A percentile compares a stretch with the other conserved stretches of the same genome.
Conservation (phyloP, 2,113 vertebrate species). For the Hiodon tergisus region DNA sequence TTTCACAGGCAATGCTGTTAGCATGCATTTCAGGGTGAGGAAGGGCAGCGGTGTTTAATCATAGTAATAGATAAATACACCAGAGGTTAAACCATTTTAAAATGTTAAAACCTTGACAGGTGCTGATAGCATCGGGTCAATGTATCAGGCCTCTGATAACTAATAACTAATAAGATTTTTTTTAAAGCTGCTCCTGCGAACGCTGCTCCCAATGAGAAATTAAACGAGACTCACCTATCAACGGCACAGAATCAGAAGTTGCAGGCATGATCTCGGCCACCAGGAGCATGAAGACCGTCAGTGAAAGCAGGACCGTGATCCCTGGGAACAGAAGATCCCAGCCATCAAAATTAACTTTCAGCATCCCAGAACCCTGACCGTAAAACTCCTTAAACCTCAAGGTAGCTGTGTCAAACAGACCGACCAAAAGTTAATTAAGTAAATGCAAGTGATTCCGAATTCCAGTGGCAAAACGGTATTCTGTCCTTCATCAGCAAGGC, state of each 20-base stretch:
- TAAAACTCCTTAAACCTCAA: not conserved
- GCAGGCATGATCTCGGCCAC: conserved; percentile 95
- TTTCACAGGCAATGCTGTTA: too few species aligned
- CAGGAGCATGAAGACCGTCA: conserved; percentile 93
- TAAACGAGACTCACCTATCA: conserved; percentile 77
- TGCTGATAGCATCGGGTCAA: too few species aligned
- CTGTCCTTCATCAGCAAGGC: not conserved
- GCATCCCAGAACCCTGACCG: conserved; percentile 11
- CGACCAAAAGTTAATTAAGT: too few species aligned
- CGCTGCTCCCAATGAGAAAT: not conserved
- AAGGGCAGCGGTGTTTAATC: not conserved
- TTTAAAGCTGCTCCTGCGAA: not conserved
- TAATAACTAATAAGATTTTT: too few species aligned
- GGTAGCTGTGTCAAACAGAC: too few species aligned
- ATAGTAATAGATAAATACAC: not conserved
- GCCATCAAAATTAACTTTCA: conserved; percentile 15
- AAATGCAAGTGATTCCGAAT: too few species aligned
- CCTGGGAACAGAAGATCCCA: conserved; percentile 58
- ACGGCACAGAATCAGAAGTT: conserved; percentile 88
- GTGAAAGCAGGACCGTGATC: conserved; percentile 88
- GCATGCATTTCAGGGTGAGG: too few species aligned
- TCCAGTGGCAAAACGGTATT: not conserved
- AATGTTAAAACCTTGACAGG: too few species aligned
- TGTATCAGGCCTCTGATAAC: too few species aligned
- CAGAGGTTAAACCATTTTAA: too few species aligned